A percentile compares a stretch with the other conserved stretches of the same genome.
Evolutionary conservation across 2,888 invertebrate species (phyloP).

Genomic region (Achlya flavicornis): DNA sequence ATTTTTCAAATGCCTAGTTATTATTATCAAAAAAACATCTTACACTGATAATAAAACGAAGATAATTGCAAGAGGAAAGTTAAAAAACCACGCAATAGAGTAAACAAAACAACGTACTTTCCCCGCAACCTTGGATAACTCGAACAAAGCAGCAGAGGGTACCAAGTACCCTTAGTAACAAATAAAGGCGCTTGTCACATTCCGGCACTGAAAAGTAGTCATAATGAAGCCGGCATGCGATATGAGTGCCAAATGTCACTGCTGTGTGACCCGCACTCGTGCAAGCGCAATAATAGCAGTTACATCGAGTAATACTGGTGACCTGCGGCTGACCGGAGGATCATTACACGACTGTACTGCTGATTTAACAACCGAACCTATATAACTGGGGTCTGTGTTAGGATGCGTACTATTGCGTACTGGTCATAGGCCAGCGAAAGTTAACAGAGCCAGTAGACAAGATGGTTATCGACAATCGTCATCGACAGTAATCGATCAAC

Average conservation of each 20-base stretch:
- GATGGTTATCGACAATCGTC: too few relatives aligned
- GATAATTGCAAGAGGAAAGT: too few relatives aligned
- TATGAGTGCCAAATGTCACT: conserved; percentile 34
- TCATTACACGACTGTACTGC: background rate
- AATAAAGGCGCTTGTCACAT: background rate
- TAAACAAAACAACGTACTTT: background rate
- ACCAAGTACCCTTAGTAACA: background rate
- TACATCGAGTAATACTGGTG: conserved; percentile 25
- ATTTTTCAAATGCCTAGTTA: too few relatives aligned
- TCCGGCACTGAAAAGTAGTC: background rate
- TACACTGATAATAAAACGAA: too few relatives aligned
- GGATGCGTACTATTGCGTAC: background rate
- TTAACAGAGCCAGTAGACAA: background rate
- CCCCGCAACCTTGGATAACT: background rate
- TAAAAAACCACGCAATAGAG: background rate
- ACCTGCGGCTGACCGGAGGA: conserved; percentile 22
- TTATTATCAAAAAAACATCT: too few relatives aligned
- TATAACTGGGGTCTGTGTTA: background rate
- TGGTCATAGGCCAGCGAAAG: background rate
- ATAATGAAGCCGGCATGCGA: background rate
- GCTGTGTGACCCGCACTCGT: conserved; percentile 25
- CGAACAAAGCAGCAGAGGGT: background rate
- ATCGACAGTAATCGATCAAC: too few relatives aligned
- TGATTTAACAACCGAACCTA: background rate
- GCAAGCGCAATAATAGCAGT: conserved; percentile 36